Conservation (phyloP, 2,888 invertebrate genomes). For the Drosophila vallismaia region DNA sequence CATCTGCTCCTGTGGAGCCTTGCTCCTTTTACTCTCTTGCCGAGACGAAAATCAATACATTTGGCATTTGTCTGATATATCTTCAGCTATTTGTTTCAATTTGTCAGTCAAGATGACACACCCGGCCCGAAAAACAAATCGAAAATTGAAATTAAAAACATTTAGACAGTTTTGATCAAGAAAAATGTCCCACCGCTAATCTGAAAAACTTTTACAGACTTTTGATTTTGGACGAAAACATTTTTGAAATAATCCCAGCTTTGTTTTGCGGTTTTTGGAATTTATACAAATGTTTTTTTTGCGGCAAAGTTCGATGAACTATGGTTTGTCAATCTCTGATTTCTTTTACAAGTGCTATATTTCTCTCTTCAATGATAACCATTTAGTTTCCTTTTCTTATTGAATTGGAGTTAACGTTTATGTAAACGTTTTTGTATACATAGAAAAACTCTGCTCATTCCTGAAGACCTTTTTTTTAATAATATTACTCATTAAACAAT, state of each 20-base stretch:
- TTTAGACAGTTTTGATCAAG: slow-evolving; percentile 45
- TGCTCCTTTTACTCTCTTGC: not conserved
- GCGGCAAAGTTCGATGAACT: slow-evolving; percentile 26
- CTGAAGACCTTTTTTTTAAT: not conserved
- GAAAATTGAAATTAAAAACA: slow-evolving; percentile 64
- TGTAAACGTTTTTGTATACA: no score
- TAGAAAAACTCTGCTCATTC: not conserved
- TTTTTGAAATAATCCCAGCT: slow-evolving; percentile 9
- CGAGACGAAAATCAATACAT: slow-evolving; percentile 31
- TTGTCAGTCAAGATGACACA: slow-evolving; percentile 59
- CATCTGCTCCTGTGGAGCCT: slow-evolving; percentile 25
- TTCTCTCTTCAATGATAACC: no score
- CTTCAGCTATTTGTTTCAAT: slow-evolving; percentile 67
- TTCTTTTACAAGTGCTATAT: no score
- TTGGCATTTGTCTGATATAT: slow-evolving; percentile 53
- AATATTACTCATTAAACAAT: slow-evolving; percentile 6
- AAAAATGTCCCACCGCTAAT: slow-evolving; percentile 42
- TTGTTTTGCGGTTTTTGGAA: slow-evolving; percentile 6
- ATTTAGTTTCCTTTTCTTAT: no score
- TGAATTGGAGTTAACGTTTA: no score
- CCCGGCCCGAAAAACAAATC: slow-evolving; percentile 19
- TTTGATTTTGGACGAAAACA: not conserved
- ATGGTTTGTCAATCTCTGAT: slow-evolving; percentile 4
- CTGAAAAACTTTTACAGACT: slow-evolving; percentile 8
- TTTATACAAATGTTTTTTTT: slow-evolving; percentile 15